These are phyloP conservation scores for Eulemur coronatus DNA, from an alignment of 2,797 vertebrate species.

Conservation along the genomic window DNA sequence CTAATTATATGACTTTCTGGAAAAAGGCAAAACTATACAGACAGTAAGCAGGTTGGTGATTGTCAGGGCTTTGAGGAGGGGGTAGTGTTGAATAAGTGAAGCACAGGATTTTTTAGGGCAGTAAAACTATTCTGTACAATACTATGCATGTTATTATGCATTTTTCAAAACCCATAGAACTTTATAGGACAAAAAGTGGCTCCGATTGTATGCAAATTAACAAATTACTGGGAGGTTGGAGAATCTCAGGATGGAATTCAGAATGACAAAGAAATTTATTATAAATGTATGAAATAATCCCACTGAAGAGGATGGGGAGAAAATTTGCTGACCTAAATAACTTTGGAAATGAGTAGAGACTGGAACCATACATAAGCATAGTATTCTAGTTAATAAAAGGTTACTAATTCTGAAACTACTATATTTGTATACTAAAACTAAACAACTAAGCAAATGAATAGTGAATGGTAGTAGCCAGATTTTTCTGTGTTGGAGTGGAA, in stretches of 20 bases:
- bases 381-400: neutral
- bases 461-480: neutral
- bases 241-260: neutral
- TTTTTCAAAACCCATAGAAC: neutral
- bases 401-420: neutral
- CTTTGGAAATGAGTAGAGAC: neutral
- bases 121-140: neutral
- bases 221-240: neutral
- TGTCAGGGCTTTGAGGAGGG: neutral
- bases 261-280: neutral
- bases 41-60: neutral
- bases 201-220: neutral
- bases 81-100: neutral
- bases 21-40: neutral
- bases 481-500: neutral
- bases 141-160: neutral
- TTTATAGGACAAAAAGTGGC: neutral
- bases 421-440: neutral
- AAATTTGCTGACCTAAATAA: neutral
- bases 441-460: neutral
- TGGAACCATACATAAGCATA: neutral
- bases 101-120: neutral
- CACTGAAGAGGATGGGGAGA: neutral
- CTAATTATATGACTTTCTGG: neutral
- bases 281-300: neutral